Evolutionary conservation across 1,140 invertebrate species (phyloP).

Genomic region (Aculops lycopersici): DNA sequence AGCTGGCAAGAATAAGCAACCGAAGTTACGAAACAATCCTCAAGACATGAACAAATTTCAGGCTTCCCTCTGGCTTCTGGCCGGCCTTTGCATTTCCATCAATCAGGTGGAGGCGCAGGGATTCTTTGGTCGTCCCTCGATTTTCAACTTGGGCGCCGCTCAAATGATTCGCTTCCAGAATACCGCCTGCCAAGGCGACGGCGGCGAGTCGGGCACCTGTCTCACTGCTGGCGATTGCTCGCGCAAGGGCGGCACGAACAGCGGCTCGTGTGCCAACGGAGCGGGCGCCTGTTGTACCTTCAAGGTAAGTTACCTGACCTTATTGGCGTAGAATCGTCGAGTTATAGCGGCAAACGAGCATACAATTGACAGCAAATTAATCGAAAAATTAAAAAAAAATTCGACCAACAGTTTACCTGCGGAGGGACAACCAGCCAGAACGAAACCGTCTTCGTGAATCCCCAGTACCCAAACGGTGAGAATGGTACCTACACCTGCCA

Average conservation of each 20-base stretch:
- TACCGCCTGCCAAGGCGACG: constrained; percentile 9
- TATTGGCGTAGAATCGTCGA: too few species aligned
- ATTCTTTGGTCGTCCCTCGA: too few species aligned
- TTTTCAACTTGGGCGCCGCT: too few species aligned
- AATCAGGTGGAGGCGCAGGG: too few species aligned
- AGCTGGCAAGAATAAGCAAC: too few species aligned
- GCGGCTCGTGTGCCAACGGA: constrained; percentile 33
- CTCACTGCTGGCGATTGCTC: constrained; percentile 29
- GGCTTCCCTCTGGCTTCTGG: too few species aligned
- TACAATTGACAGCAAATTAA: too few species aligned
- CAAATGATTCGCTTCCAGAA: constrained; percentile 10
- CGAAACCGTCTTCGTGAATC: constrained; percentile 47
- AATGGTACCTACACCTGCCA: constrained; percentile 29
- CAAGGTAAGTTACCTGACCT: constrained; percentile 5
- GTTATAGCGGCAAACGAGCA: too few species aligned
- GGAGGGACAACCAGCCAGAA: constrained; percentile 38
- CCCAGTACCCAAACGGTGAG: constrained; percentile 33
- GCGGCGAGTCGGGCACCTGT: constrained; percentile 10
- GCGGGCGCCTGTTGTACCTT: constrained; percentile 39
- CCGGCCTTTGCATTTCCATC: too few species aligned
- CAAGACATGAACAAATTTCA: too few species aligned
- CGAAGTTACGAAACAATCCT: too few species aligned
- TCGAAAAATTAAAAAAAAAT: too few species aligned
- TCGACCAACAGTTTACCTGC: constrained; percentile 21
- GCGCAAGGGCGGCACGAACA: constrained; percentile 22